phyloP scores from a whole-genome alignment of 2,888 invertebrate species.

The Oscheius sp. region DNA sequence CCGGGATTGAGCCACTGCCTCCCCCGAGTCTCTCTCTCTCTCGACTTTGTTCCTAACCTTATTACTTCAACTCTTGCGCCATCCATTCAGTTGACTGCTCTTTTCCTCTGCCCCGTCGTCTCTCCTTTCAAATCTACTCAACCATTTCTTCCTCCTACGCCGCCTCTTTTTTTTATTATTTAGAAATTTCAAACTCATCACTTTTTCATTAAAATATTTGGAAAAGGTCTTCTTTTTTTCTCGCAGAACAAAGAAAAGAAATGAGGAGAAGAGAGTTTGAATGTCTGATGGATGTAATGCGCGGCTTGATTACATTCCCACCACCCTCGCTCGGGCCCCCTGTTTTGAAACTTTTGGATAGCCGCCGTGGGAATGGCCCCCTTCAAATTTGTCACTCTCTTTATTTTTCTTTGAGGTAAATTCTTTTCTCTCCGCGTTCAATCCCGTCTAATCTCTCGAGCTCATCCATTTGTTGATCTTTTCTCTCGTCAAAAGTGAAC shows the following conservation, averaged over 20 bases:
- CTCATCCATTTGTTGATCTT: slow-evolving; percentile 27
- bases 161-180: slow-evolving; percentile 7
- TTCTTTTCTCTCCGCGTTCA: slow-evolving; percentile 13
- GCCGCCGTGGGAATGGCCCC: slow-evolving; percentile 2
- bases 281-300: slow-evolving; percentile 9
- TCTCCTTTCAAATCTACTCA: slow-evolving; percentile 60
- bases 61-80: slow-evolving; percentile 32
- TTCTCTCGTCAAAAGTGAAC: slow-evolving; percentile 12
- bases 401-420: slow-evolving; percentile 13
- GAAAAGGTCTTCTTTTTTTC: slow-evolving; percentile 10
- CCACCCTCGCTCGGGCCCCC: slow-evolving; percentile 19
- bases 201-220: slow-evolving; percentile 4
- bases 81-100: slow-evolving; percentile 66
- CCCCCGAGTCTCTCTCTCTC: background rate
- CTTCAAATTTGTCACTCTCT: slow-evolving; percentile 4
- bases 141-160: slow-evolving; percentile 81
- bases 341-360: slow-evolving; percentile 27
- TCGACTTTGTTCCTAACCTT: slow-evolving; percentile 5
- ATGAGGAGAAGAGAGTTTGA: slow-evolving; percentile 3
- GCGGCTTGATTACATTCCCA: slow-evolving; percentile 31
- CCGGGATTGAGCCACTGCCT: slow-evolving; percentile 10
- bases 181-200: background rate
- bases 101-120: slow-evolving; percentile 61
- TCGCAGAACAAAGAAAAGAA: background rate
- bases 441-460: slow-evolving; percentile 8